Evolutionary conservation across 1,140 invertebrate genomes (phyloP).

Genomic region (Sitobion miscanthi): DNA sequence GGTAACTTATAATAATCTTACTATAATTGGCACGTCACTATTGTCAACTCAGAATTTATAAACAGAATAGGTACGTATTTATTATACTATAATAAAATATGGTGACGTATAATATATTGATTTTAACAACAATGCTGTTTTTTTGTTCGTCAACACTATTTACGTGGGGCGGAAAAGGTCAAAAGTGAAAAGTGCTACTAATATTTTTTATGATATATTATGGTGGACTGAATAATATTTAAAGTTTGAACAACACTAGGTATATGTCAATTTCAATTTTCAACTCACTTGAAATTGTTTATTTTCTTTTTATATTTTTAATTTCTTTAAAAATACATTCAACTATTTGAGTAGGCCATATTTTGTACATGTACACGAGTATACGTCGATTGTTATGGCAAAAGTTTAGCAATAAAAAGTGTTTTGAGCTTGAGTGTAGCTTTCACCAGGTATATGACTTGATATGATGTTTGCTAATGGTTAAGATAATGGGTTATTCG

Average conservation of each 20-base stretch:
- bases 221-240: neutral
- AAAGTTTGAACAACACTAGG: neutral
- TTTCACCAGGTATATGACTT: neutral
- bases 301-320: neutral
- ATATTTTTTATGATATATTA: neutral
- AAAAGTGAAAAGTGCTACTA: neutral
- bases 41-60: neutral
- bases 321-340: neutral
- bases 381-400: neutral
- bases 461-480: neutral
- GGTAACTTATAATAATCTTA: neutral
- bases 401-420: neutral
- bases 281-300: neutral
- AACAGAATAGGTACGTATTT: neutral
- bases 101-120: constrained; percentile 15
- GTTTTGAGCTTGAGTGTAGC: neutral
- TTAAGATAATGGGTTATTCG: neutral
- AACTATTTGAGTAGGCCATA: neutral
- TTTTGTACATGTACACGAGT: neutral
- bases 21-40: constrained; percentile 7
- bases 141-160: neutral
- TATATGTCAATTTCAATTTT: neutral
- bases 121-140: neutral
- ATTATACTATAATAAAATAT: neutral
- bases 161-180: neutral